Evolutionary conservation across 2,113 vertebrate genomes (phyloP), one percentile per base, ranked within the genome.

Genomic region (Bubo blakistoni): DNA sequence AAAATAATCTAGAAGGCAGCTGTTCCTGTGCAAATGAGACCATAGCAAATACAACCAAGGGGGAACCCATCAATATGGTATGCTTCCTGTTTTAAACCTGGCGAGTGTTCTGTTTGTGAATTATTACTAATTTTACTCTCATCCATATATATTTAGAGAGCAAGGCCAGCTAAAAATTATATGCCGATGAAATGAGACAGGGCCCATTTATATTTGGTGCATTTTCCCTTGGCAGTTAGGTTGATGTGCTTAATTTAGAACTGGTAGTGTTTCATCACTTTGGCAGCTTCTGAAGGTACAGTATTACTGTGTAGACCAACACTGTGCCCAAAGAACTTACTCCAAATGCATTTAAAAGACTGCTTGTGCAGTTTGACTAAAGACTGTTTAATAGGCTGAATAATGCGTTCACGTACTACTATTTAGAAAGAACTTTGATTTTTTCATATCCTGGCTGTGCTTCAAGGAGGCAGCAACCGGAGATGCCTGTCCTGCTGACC

Each of bases 201-300:
- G n/a, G 3, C 29, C 51, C 51, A 7, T 88, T 94, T 96, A 69
- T 93, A 86, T 79, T 76, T 57, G 44, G 46, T 65, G 38, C 32
- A 2, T 73, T 93, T 91, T 93, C 66, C 69, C 55, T 70, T 88
- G 92, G 71, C 65, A 84, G 52, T 72, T 78, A 52, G 69, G n/a
- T 66, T 67, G 69, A 34, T 71, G 62, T 59, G 69, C 95, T 92
- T 86, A 81, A 84, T 96, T 96, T 94, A 92, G 95, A 86, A 32
- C 46, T 93, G 86, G 34, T 92, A 46, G 82, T 73, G 63, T 92
- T 92, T 96, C 92, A 73, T 94, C 89, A 84, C 80, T 92, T 46
- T 38, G 71, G 79, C 49, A 66, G 5, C 51, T 66, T 62, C 13
- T 55, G 58, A 61, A 20, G 36, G 22, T 90, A 84, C 42, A 67